These are phyloP conservation scores for Arothron firmamentum DNA, from an alignment of 2,113 vertebrate genomes.

Conservation along the genomic window DNA sequence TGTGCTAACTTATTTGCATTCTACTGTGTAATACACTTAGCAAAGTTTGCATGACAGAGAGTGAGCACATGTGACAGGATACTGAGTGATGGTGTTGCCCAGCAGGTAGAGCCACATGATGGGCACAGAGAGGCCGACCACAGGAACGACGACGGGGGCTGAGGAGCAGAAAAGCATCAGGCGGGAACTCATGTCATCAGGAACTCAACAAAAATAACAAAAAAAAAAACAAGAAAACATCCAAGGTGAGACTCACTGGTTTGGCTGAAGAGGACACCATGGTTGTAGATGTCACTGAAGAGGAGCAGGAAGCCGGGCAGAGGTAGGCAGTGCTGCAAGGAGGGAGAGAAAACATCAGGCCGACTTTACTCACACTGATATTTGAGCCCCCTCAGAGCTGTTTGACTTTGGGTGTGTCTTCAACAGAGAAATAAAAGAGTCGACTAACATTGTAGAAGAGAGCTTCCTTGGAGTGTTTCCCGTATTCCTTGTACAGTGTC, in stretches of 20 bases:
- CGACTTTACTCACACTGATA: not conserved
- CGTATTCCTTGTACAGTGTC: conserved; percentile 86
- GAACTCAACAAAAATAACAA: too few species aligned
- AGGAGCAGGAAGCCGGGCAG: conserved; percentile 95
- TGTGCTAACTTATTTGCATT: too few species aligned
- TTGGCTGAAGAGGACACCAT: conserved; percentile 84
- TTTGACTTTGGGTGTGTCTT: not conserved
- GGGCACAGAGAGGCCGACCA: conserved; percentile 76
- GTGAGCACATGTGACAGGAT: conserved; percentile 76
- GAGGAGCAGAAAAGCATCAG: conserved; percentile 27
- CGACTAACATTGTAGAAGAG: conserved; percentile 92
- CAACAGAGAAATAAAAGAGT: not conserved
- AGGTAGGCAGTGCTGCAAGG: conserved; percentile 85
- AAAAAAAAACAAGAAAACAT: not conserved
- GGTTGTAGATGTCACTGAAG: conserved; percentile 86
- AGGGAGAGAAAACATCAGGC: not conserved
- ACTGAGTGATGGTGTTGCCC: conserved; percentile 94
- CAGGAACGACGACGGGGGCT: conserved; percentile 82
- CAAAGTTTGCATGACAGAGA: too few species aligned
- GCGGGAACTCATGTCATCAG: not conserved
- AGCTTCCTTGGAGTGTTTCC: conserved; percentile 96
- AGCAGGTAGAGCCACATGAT: conserved; percentile 95
- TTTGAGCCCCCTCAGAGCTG: not conserved
- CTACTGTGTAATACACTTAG: too few species aligned
- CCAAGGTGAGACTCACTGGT: conserved; percentile 78